Evolutionary conservation across 2,113 vertebrate genomes (phyloP).

Genomic region (Mormyrus iriodes): DNA sequence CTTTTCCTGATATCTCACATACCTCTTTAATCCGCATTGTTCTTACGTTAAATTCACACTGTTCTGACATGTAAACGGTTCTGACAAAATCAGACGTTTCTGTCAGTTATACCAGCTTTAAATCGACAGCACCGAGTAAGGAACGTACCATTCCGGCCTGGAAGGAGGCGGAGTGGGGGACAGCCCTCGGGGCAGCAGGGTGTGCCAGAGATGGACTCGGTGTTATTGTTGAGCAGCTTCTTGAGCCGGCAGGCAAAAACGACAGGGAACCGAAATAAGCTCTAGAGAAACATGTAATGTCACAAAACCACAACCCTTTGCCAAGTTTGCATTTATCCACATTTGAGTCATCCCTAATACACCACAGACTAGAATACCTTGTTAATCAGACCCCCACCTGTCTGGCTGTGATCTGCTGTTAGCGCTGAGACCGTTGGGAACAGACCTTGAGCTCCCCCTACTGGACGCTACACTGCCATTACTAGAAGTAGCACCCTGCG

Average conservation of each 20-base stretch:
- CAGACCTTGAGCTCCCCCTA: slow-evolving; percentile 43
- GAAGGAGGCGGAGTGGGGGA: slow-evolving; percentile 56
- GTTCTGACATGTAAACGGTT: background rate
- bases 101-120: background rate
- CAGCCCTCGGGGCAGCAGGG: slow-evolving; percentile 48
- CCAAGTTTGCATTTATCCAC: background rate
- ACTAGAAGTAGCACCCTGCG: slow-evolving; percentile 44
- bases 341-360: background rate
- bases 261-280: background rate
- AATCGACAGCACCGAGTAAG: background rate
- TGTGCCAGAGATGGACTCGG: slow-evolving; percentile 24
- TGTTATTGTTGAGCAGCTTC: slow-evolving; percentile 40
- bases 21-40: background rate
- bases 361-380: background rate
- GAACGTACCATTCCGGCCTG: slow-evolving; percentile 62
- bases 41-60: background rate
- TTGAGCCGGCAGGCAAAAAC: slow-evolving; percentile 23
- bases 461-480: slow-evolving; percentile 41
- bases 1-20: background rate
- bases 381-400: slow-evolving; percentile 49
- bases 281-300: background rate
- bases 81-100: background rate
- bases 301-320: background rate
- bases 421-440: slow-evolving; percentile 49
- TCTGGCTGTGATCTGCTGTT: slow-evolving; percentile 49